These are phyloP conservation scores for Ictalurus furcatus DNA, from an alignment of 2,113 vertebrate genomes.

Conservation along the genomic window DNA sequence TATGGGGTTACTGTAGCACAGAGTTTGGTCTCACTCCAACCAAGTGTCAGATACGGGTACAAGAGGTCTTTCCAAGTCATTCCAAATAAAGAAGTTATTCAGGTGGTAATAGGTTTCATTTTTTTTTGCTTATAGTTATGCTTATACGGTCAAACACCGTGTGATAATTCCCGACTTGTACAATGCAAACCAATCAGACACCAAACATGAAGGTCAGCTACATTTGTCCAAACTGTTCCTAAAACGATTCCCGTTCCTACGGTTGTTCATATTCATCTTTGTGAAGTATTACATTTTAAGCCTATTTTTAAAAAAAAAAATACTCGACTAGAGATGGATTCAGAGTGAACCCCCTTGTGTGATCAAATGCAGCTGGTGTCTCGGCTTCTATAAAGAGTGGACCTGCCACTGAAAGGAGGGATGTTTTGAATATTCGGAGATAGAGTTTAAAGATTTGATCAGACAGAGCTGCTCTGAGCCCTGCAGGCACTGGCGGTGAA, in stretches of 20 bases:
- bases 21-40: background rate
- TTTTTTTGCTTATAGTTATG: background rate
- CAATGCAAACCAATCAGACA: background rate
- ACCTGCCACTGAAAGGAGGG: background rate
- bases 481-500: constrained; percentile 11
- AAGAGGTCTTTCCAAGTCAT: background rate
- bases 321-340: background rate
- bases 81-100: background rate
- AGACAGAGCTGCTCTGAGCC: background rate
- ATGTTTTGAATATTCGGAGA: background rate
- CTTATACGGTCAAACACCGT: background rate
- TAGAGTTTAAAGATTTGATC: background rate
- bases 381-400: background rate
- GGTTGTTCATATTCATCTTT: background rate
- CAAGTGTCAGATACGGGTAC: background rate
- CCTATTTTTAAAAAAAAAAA: background rate
- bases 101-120: background rate
- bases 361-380: constrained; percentile 6
- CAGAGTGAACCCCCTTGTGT: background rate
- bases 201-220: background rate
- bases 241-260: background rate
- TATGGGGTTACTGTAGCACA: background rate
- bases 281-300: background rate
- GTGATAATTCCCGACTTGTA: background rate
- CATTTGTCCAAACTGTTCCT: background rate